These are phyloP conservation scores for Poeciliopsis gracilis DNA, from an alignment of 2,797 vertebrate species.

Conservation along the genomic window DNA sequence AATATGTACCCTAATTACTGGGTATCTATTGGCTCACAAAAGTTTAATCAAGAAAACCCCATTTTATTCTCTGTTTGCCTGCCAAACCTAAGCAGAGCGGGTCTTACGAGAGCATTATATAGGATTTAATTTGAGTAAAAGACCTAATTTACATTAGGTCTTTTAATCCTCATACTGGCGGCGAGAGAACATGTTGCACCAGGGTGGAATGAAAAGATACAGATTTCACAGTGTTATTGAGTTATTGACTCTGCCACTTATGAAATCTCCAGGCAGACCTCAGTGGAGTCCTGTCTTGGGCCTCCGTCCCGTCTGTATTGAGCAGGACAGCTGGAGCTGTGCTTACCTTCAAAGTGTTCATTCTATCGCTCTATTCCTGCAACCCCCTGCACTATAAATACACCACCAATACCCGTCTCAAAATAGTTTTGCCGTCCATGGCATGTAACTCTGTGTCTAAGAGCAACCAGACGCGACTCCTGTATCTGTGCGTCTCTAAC, in stretches of 20 bases:
- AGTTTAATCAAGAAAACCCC: not conserved
- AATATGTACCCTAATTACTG: not conserved
- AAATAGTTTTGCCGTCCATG: conserved; percentile 88
- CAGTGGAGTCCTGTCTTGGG: conserved; percentile 29
- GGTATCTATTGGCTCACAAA: not conserved
- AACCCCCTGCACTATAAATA: conserved; percentile 91
- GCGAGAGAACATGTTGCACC: conserved; percentile 2
- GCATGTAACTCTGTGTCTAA: conserved; percentile 66
- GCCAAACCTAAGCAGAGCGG: not conserved
- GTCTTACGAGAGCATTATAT: not conserved
- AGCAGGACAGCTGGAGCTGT: conserved; percentile 80
- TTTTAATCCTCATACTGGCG: not conserved
- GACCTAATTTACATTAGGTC: not conserved
- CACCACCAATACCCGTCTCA: conserved; percentile 87
- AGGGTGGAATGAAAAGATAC: not conserved
- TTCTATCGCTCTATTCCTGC: conserved; percentile 90
- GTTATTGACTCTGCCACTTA: not conserved
- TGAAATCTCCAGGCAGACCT: conserved; percentile 22
- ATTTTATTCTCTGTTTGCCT: not conserved
- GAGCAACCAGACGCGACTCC: conserved; percentile 30
- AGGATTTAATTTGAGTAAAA: not conserved
- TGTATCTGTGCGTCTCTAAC: conserved; percentile 24
- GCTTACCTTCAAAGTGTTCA: conserved; percentile 83
- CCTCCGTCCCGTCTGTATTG: conserved; percentile 62
- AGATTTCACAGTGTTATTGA: not conserved